phyloP scores from a whole-genome alignment of 2,113 vertebrate genomes.

The Machaerirhynchus nigripectus region DNA sequence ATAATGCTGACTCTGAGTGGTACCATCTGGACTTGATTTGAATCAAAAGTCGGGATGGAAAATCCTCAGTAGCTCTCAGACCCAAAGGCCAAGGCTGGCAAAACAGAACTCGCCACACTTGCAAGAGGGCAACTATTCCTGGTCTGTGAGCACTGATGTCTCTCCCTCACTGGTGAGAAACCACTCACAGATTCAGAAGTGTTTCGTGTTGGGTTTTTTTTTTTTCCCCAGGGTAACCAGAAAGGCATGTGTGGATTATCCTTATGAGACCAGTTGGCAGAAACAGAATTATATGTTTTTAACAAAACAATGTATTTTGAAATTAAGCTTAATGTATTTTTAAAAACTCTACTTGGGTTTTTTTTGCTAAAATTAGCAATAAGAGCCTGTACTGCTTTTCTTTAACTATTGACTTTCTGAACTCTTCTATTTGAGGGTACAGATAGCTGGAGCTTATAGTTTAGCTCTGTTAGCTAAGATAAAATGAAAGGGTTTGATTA shows the following conservation, averaged over 20 bases:
- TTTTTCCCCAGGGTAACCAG: slow-evolving; percentile 6
- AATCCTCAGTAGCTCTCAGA: neutral
- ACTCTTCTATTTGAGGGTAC: slow-evolving; percentile 46
- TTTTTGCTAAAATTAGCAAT: slow-evolving; percentile 50
- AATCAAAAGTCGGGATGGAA: neutral
- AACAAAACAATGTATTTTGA: slow-evolving; percentile 68
- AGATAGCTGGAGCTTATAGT: slow-evolving; percentile 55
- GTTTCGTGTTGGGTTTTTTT: neutral
- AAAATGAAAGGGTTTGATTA: slow-evolving; percentile 9
- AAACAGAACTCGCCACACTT: neutral
- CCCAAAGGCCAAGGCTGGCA: neutral
- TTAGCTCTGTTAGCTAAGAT: slow-evolving; percentile 45
- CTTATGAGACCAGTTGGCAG: slow-evolving; percentile 52
- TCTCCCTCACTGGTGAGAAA: slow-evolving; percentile 21
- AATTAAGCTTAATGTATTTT: slow-evolving; percentile 52
- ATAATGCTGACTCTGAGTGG: neutral
- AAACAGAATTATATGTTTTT: slow-evolving; percentile 61
- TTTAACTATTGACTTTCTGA: slow-evolving; percentile 59
- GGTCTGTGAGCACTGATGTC: neutral
- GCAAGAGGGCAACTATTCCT: neutral
- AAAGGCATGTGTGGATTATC: slow-evolving; percentile 38
- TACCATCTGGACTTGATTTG: slow-evolving; percentile 15
- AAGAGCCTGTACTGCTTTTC: slow-evolving; percentile 51
- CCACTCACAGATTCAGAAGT: slow-evolving; percentile 12
- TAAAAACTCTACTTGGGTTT: slow-evolving; percentile 18